Base-by-base conservation (phyloP, 2,113 vertebrate genomes). In the Hyperopisus bebe region DNA sequence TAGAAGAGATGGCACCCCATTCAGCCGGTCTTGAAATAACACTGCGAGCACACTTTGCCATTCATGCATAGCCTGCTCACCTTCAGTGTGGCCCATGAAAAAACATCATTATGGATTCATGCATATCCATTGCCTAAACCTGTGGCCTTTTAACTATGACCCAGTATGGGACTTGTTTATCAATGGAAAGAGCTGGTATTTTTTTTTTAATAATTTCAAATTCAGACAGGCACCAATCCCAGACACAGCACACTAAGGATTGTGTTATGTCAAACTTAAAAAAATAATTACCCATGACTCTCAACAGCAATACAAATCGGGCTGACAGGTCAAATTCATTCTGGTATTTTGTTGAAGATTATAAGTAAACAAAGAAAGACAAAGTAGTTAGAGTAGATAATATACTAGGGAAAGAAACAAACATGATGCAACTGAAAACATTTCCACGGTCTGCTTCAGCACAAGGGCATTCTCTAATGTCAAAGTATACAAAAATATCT, bases 401-500 rank as follows among this genome's bases (percentile, higher is more conserved):
- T 47, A 24, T 47, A 84, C 17, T 84, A 39, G 19, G 39, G 21
- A 47, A 84, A 3, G 21, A 21, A 84, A 44, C 39, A 82, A 82
- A 82, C 42, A n/a, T 83, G 80, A 83, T 44, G 42, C 24, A 84
- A 84, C 35, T 46, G 80, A n/a, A 84, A 47, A 46, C 21, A 84
- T 84, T n/a, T 47, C 21, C 11, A 7, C 1, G 55, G 3, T 31
- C 88, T 21, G n/a, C 24, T 80, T 35, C 88, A 80, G 70, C 17
- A 77, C 62, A 88, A 50, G n/a, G 48, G 5, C n/a, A 31, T 77
- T 80, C 44, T 50, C 70, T 11, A 48, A 46, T 48, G 85, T 82
- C 19, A 17, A 15, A 50, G 48, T 46, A 31, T 50, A 86, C 46
- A 86, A 47, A 86, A 86, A 82, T 51, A 82, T 89, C 90, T 90